phyloP scores from a whole-genome alignment of 2,797 vertebrate species.

The Pangasius sanitwongsei region DNA sequence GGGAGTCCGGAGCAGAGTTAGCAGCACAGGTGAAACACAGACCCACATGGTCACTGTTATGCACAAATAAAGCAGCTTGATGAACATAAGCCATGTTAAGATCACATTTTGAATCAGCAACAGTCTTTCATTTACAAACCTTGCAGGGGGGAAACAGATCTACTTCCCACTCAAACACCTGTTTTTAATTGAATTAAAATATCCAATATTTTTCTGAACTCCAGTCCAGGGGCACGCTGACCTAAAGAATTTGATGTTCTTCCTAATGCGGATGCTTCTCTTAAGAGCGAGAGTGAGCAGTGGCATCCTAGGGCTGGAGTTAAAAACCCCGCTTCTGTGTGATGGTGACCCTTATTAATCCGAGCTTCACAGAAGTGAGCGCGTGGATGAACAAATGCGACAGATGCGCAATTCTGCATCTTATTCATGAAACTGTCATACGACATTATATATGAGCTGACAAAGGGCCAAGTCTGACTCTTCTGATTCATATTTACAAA shows the following conservation, averaged over 20 bases:
- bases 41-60: neutral
- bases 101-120: neutral
- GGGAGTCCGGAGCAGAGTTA: constrained; percentile 91
- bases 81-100: neutral
- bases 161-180: neutral
- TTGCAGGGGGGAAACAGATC: neutral
- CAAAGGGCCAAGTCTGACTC: neutral
- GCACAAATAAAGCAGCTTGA: neutral
- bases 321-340: neutral
- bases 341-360: neutral
- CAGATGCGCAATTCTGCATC: neutral
- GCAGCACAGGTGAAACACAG: constrained; percentile 89
- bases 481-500: neutral
- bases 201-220: neutral
- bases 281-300: neutral
- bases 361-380: neutral
- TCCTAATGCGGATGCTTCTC: neutral
- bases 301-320: neutral
- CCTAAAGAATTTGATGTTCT: neutral
- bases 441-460: neutral
- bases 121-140: neutral
- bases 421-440: neutral
- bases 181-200: neutral
- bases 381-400: neutral
- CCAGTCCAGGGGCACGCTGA: neutral